Base-by-base conservation (phyloP, 1,140 invertebrate species). In the Ctenoplectra terminalis region DNA sequence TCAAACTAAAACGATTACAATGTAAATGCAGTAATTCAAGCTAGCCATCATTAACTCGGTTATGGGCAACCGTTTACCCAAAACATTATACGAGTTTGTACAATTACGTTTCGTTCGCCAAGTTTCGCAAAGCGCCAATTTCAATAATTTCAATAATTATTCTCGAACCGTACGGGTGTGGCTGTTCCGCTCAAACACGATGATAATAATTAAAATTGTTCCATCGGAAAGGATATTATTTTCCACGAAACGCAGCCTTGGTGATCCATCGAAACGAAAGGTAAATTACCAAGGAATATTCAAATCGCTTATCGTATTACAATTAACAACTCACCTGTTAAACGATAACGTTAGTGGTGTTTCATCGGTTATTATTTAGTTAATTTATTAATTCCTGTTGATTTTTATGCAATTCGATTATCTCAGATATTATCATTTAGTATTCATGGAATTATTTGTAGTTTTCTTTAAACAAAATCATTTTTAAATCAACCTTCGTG, bases 111-210 rank as follows among this genome's bases (percentile, higher is more conserved):
- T 43, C 7, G 70, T 58, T 40, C 17, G 43, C 43, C n/a, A 20
- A 43, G 31, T 43, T 48, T 20, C 20, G 37, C 20, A 20, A 43
- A 31, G 6, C 50, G 29, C 26, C n/a, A 63, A 37, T 29, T 72
- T 60, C 46, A 23, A 50, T 52, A 52, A 66, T n/a, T n/a, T n/a
- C n/a, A n/a, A 50, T 29, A 66, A 66, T 40, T 31, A n/a, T n/a
- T n/a, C n/a, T 60, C 17, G 2, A 1, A 3, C 9, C 11, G 20
- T 8, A 1, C 69, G 15, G 0, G 40, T 5, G 40, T 9, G 40
- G 40, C 40, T 29, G 13, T n/a, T 40, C 40, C 31, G 8, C 15
- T 23, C 20, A 61, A 37, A 61, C 9, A 9, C 37, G 5, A 15
- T 37, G 20, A 20, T 56, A 40, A 58, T 58, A 72, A 58, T 72